Conservation (phyloP, 2,888 invertebrate genomes). For the Amiota communis region DNA sequence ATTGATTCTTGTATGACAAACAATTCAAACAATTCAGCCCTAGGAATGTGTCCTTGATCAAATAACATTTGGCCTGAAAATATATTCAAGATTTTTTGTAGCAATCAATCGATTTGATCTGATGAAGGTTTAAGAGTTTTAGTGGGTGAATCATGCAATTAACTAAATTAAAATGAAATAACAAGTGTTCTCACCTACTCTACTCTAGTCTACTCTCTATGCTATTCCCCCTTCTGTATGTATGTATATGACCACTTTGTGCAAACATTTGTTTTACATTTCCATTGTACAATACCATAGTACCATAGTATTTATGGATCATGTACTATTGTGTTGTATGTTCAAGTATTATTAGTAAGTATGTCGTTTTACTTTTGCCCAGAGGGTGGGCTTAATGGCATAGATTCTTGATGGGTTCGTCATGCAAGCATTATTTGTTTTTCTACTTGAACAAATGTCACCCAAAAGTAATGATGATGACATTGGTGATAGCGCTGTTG, state of each 20-base stretch:
- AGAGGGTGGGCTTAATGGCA: background rate
- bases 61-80: background rate
- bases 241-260: background rate
- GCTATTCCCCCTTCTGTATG: too few species aligned
- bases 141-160: conserved; percentile 66
- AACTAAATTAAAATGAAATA: conserved; percentile 72
- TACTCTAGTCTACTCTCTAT: too few species aligned
- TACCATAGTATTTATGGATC: too few species aligned
- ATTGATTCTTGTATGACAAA: background rate
- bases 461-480: background rate
- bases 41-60: background rate
- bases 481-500: background rate
- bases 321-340: too few species aligned
- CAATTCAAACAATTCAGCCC: background rate
- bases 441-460: conserved; percentile 25
- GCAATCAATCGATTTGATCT: conserved; percentile 13
- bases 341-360: background rate
- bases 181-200: conserved; percentile 58
- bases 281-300: too few species aligned
- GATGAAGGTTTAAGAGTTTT: conserved; percentile 33
- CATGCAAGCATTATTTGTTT: conserved; percentile 9
- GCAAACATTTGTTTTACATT: conserved; percentile 5
- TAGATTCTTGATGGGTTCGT: background rate
- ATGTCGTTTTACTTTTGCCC: background rate
- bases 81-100: background rate